Percentiles rank a stretch among this genome's conserved stretches.
Conservation (phyloP, 2,888 invertebrate genomes). For the Cheilosia urbana region DNA sequence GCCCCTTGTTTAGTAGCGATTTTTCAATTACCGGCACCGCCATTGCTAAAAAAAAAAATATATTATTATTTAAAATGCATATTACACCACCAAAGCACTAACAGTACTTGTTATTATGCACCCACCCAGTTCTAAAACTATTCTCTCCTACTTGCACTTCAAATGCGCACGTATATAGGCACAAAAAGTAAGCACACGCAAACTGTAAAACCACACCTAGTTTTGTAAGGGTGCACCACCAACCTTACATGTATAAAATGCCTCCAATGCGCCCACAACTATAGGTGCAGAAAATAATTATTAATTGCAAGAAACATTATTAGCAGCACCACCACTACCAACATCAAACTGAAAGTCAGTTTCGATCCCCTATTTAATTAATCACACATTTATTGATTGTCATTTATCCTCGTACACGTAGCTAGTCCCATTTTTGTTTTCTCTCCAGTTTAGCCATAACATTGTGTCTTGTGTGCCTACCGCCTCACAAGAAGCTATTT, state of each 20-base stretch:
- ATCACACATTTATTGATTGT: slow-evolving; percentile 46
- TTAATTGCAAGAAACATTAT: slow-evolving; percentile 32
- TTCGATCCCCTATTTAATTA: slow-evolving; percentile 44
- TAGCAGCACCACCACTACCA: slow-evolving; percentile 15
- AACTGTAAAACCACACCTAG: slow-evolving; percentile 33
- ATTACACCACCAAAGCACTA: not conserved
- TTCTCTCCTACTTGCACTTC: not conserved
- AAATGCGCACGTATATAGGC: slow-evolving; percentile 10
- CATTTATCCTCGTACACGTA: slow-evolving; percentile 4
- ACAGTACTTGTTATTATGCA: slow-evolving; percentile 16
- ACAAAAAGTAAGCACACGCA: slow-evolving; percentile 38
- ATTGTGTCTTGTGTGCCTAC: not conserved
- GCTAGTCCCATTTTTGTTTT: no score
- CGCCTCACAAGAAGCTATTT: not conserved
- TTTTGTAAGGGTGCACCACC: slow-evolving; percentile 40
- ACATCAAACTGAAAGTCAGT: slow-evolving; percentile 16
- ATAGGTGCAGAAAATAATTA: slow-evolving; percentile 40
- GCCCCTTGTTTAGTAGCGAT: no score
- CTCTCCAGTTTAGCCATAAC: not conserved
- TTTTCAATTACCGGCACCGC: not conserved
- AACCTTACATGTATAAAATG: not conserved
- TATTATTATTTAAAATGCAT: not conserved
- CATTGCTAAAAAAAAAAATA: slow-evolving; percentile 10
- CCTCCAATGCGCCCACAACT: not conserved
- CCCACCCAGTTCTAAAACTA: slow-evolving; percentile 19